Percentiles rank a stretch among this genome's conserved stretches.
Conservation (phyloP, 2,888 invertebrate genomes). For the Mimumesa dahlbomi region DNA sequence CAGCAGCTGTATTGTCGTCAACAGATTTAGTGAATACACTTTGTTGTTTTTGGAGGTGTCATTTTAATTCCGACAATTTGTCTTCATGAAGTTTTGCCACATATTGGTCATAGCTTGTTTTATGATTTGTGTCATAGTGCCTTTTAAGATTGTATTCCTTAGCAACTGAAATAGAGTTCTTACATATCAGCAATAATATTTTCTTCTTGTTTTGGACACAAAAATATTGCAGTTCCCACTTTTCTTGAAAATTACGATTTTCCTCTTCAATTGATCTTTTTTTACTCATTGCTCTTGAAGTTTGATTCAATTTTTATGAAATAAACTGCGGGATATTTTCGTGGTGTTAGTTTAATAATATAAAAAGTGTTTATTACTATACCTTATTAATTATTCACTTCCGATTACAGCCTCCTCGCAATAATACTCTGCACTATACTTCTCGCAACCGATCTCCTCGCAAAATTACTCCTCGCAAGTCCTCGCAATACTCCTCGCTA, state of each 20-base stretch:
- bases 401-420: too few species aligned
- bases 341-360: too few species aligned
- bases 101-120: constrained; percentile 16
- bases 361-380: too few species aligned
- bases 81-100: constrained; percentile 28
- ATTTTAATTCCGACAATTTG: constrained; percentile 28
- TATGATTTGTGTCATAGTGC: constrained; percentile 23
- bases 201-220: constrained; percentile 15
- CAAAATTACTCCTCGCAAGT: too few species aligned
- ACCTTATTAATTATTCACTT: too few species aligned
- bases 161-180: constrained; percentile 11
- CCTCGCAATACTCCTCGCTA: too few species aligned
- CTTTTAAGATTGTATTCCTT: constrained; percentile 19
- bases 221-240: constrained; percentile 18
- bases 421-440: too few species aligned
- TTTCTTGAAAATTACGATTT: constrained; percentile 16
- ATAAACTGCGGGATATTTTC: too few species aligned
- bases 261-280: constrained; percentile 29
- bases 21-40: constrained; percentile 27
- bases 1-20: constrained; percentile 31
- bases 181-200: constrained; percentile 17
- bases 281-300: constrained; percentile 23
- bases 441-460: too few species aligned
- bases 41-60: constrained; percentile 31
- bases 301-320: constrained; percentile 17